Evolutionary conservation across 2,888 invertebrate genomes (phyloP).

Genomic region (Hemaris fuciformis): DNA sequence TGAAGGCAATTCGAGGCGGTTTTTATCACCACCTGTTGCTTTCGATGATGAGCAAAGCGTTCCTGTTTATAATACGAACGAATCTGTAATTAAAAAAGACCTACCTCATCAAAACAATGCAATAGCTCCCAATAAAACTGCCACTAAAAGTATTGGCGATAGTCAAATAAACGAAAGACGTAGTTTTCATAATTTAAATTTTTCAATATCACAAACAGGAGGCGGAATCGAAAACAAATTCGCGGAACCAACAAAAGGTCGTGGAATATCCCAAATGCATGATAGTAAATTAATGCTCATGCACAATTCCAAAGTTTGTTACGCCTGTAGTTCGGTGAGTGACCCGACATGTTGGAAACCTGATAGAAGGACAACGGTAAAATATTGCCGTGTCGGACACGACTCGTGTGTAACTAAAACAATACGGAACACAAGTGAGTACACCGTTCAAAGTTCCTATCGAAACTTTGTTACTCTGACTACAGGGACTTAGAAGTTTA

Average conservation of each 20-base stretch:
- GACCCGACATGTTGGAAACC: constrained; percentile 58
- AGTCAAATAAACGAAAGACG: background rate
- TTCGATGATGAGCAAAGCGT: no score
- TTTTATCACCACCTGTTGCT: background rate
- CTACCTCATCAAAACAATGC: background rate
- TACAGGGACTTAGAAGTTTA: background rate
- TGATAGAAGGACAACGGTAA: constrained; percentile 54
- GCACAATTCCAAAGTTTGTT: constrained; percentile 52
- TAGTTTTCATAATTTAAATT: background rate
- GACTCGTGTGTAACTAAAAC: constrained; percentile 57
- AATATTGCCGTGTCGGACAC: constrained; percentile 57
- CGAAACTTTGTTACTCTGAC: background rate
- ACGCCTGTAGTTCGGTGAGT: constrained; percentile 57
- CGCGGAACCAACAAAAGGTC: constrained; percentile 39
- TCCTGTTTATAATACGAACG: background rate
- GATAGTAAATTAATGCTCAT: constrained; percentile 35
- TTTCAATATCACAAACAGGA: background rate
- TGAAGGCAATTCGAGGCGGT: background rate
- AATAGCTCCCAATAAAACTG: background rate
- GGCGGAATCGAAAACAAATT: background rate
- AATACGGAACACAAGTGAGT: constrained; percentile 48
- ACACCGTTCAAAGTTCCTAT: background rate
- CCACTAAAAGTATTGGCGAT: background rate
- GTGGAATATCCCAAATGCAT: constrained; percentile 32
- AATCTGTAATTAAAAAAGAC: background rate